Conservation (phyloP, 2,888 invertebrate genomes). For the Sphecodes monilicornis region DNA sequence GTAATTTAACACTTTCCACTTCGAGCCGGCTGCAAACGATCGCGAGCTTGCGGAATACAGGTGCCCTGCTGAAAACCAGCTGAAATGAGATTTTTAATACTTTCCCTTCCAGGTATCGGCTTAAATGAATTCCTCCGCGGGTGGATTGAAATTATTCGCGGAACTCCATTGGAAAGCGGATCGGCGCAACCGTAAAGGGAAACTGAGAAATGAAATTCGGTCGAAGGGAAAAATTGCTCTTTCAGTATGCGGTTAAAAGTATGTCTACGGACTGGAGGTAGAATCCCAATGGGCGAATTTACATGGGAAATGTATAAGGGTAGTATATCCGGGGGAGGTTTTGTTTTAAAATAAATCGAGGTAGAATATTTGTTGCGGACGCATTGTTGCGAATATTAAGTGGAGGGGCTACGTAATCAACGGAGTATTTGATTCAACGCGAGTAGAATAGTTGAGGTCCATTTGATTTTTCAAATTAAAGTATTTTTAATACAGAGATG, state of each 20-base stretch:
- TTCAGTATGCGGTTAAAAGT: not conserved
- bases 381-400: not conserved
- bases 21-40: slow-evolving; percentile 44
- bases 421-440: not conserved
- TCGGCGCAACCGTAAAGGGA: not conserved
- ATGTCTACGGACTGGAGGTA: not conserved
- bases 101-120: slow-evolving; percentile 21
- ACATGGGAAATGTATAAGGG: not conserved
- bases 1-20: slow-evolving; percentile 47
- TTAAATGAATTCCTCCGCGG: slow-evolving; percentile 12
- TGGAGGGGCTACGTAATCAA: not conserved
- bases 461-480: not conserved
- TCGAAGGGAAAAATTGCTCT: not conserved
- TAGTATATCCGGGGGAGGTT: not conserved
- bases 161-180: slow-evolving; percentile 3
- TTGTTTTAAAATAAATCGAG: not conserved
- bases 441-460: not conserved
- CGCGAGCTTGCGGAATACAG: slow-evolving; percentile 37
- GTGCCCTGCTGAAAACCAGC: slow-evolving; percentile 20
- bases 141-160: slow-evolving; percentile 44
- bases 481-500: no score
- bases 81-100: slow-evolving; percentile 43
- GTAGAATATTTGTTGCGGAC: not conserved
- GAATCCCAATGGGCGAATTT: not conserved
- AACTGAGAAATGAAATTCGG: not conserved